Base-by-base conservation (phyloP, 2,113 vertebrate species). In the Lampris megalopsis region DNA sequence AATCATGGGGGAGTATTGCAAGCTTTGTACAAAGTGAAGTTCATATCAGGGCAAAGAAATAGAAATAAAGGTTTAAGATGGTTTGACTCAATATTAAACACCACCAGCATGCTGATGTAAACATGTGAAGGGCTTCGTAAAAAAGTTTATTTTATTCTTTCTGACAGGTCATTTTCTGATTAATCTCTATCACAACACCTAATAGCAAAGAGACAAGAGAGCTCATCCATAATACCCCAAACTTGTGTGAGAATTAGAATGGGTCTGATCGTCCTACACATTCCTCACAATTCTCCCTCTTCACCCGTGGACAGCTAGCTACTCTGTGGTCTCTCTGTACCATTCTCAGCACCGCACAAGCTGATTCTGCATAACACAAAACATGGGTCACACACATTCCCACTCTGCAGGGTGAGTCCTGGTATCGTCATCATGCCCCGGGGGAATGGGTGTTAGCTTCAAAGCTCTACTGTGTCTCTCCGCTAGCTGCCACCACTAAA, bases 401-500 rank as follows among this genome's bases (percentile, higher is more conserved):
- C 64, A 24, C 24, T 24, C 24, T 24, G 24, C 24, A 24, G 24
- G 24, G 24, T 24, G 24, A 24, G 24, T 69, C 65, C 63, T 64
- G 45, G 2, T 77, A 61, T 71, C 71, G 73, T 36, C 63, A 73
- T 77, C 70, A 47, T 67, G 68, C 68, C 53, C 10, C 36, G 58
- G 75, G 72, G 42, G 49, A 24, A 24, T 24, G 24, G 24, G 24
- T 24, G 24, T 24, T 24, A 54, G 75, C 71, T 83, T 86, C 79
- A 87, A 83, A 86, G 84, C 9, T 11, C 41, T 63, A 48, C 56
- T 78, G 65, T 49, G 24, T 35, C 63, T 84, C 77, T 74, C 68
- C 56, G 10, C 0, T 1, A 72, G 64, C 68, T 47, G n/a, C 62
- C 73, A 68, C 70, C 63, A 24, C 85, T 88, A 88, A 86, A 91